phyloP scores from a whole-genome alignment of 2,113 vertebrate genomes.

The Arenaria interpres region DNA sequence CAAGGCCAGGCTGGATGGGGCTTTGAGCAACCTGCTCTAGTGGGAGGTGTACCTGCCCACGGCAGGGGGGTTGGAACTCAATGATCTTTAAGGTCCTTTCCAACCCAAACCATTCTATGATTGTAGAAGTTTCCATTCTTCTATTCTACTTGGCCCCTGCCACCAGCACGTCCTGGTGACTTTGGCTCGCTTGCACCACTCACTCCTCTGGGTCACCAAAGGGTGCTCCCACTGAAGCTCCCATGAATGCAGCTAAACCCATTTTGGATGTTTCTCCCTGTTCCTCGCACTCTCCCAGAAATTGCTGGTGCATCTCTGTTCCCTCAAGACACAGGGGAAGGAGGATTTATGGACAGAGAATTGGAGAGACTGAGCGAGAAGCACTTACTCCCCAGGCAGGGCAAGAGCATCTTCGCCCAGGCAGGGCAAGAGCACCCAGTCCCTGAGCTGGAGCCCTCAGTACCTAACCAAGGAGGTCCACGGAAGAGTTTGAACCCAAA shows the following conservation, averaged over 20 bases:
- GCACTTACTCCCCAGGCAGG: not conserved
- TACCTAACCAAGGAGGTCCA: accelerated
- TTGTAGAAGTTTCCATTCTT: no score
- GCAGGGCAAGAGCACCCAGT: not conserved
- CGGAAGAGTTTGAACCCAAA: not conserved
- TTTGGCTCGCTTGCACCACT: not conserved
- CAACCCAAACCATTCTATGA: no score
- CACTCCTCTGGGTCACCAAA: not conserved
- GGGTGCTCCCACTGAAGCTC: not conserved
- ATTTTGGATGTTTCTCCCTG: not conserved
- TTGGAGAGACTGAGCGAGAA: not conserved
- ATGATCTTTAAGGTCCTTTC: no score
- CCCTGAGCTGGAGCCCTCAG: not conserved
- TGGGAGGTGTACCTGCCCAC: no score
- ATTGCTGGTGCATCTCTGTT: not conserved
- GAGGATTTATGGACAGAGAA: not conserved
- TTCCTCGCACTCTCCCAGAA: not conserved
- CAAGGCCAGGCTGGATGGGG: no score
- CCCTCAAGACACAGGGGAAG: not conserved
- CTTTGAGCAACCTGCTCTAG: no score
- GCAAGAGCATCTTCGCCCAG: no score
- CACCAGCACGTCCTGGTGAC: not conserved
- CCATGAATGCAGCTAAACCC: not conserved
- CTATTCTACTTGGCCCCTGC: no score
- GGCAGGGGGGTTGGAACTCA: no score